Conservation (phyloP, 2,888 invertebrate species). For the Polyploca ridens region DNA sequence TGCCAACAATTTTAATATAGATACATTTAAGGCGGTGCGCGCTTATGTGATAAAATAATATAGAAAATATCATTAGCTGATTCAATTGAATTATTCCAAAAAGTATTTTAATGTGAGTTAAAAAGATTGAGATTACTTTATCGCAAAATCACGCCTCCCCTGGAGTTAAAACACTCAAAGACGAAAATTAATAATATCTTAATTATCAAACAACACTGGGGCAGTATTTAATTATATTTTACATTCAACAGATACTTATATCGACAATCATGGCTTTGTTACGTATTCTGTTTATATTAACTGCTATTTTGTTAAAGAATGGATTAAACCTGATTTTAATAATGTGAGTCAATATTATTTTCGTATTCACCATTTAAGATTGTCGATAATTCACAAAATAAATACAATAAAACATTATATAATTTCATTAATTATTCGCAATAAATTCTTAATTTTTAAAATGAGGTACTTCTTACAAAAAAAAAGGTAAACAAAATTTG, state of each 20-base stretch:
- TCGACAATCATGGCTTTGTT: slow-evolving; percentile 35
- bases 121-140: background rate
- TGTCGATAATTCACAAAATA: slow-evolving; percentile 37
- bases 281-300: background rate
- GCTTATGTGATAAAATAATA: background rate
- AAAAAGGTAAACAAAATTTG: slow-evolving; percentile 49
- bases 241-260: slow-evolving; percentile 26
- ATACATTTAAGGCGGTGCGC: background rate
- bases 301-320: background rate
- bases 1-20: slow-evolving; percentile 44
- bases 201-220: slow-evolving; percentile 31
- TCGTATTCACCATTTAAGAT: slow-evolving; percentile 22
- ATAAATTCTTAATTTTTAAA: slow-evolving; percentile 18
- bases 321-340: background rate
- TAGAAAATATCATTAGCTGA: background rate
- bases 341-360: too few species aligned
- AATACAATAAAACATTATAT: slow-evolving; percentile 35
- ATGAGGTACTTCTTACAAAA: slow-evolving; percentile 47
- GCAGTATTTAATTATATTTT: slow-evolving; percentile 24
- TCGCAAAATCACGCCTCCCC: background rate
- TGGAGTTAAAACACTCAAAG: background rate
- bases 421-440: slow-evolving; percentile 6
- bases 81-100: background rate
- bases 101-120: background rate
- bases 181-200: slow-evolving; percentile 14